phyloP scores from a whole-genome alignment of 2,888 invertebrate species.

The Drepana falcataria region DNA sequence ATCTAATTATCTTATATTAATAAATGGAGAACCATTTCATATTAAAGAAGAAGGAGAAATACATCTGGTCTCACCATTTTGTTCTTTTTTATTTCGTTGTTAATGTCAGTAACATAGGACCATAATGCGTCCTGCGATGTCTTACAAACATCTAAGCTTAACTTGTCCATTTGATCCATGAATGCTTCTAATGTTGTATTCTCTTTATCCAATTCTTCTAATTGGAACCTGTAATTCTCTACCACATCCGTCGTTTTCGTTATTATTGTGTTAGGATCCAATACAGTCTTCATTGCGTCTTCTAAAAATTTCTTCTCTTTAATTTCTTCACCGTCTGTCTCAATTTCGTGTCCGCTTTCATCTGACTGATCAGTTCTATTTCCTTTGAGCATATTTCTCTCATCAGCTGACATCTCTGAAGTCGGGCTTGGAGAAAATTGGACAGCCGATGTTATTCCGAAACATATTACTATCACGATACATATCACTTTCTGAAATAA shows the following conservation, averaged over 20 bases:
- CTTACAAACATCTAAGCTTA: conserved; percentile 66
- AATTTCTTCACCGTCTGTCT: conserved; percentile 52
- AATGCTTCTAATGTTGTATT: conserved; percentile 55
- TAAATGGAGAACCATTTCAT: too few species aligned
- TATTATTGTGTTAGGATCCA: conserved; percentile 53
- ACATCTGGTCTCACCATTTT: conserved; percentile 48
- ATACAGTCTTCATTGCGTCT: conserved; percentile 59
- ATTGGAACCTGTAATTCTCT: conserved; percentile 47
- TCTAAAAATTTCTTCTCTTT: conserved; percentile 63
- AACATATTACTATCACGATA: conserved; percentile 22
- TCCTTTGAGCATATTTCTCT: conserved; percentile 38
- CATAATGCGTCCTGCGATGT: conserved; percentile 64
- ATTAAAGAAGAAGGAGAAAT: too few species aligned
- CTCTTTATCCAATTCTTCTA: conserved; percentile 50
- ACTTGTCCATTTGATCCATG: conserved; percentile 65
- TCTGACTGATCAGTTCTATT: conserved; percentile 62
- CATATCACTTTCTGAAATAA: conserved; percentile 48
- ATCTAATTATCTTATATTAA: too few species aligned
- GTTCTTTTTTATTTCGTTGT: conserved; percentile 58
- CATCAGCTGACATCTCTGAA: conserved; percentile 66
- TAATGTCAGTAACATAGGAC: conserved; percentile 66
- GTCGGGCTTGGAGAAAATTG: conserved; percentile 53
- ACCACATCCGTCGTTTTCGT: conserved; percentile 40
- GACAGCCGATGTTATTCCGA: conserved; percentile 39
- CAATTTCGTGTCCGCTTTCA: conserved; percentile 63